Base-by-base conservation (phyloP, 2,113 vertebrate species). In the Mormoops blainvillei region DNA sequence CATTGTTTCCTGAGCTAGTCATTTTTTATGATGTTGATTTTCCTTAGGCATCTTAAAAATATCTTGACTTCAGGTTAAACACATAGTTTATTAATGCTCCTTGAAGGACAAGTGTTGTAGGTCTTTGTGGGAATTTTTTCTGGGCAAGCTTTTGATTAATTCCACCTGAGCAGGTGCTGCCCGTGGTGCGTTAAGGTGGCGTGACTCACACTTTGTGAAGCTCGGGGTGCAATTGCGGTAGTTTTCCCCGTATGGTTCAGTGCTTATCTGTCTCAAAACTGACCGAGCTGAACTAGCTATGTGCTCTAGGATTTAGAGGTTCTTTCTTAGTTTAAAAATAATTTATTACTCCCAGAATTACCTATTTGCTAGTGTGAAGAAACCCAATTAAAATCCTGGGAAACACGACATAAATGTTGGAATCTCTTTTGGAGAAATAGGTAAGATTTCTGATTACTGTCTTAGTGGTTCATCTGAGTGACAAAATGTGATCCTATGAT, bases 241-340 rank as follows among this genome's bases (percentile, higher is more conserved):
- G 65, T 85, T 88, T 92, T 73, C 33, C 41, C 22, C 22, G 52
- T 67, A 77, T 48, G 5, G 22, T 71, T 95, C 91, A 56, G 82
- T 93, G 86, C 9, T 90, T 95, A 77, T 50, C 61, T 83, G 74
- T 78, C 82, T 94, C 43, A 82, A 77, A 93, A 91, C 63, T 83
- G 85, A 88, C 10, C 43, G 93, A 43, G 19, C 7, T 86, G 63
- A 95, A 91, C 28, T 91, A 84, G 73, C 68, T 86, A 76, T 45
- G 4, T 83, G 61, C n/a, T 86, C 73, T 86, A 88, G 52, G 24
- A 87, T 73, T 88, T 86, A 68, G 54, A 63, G 81, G 77, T 71
- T 68, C 61, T 76, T 93, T 89, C 61, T 88, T 93, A 45, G 45
- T 85, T 92, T 76, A 91, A 90, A 96, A 94, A 83, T 48, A 80